Conservation (phyloP, 2,797 vertebrate species). For the Ctenopoma kingsleyae region DNA sequence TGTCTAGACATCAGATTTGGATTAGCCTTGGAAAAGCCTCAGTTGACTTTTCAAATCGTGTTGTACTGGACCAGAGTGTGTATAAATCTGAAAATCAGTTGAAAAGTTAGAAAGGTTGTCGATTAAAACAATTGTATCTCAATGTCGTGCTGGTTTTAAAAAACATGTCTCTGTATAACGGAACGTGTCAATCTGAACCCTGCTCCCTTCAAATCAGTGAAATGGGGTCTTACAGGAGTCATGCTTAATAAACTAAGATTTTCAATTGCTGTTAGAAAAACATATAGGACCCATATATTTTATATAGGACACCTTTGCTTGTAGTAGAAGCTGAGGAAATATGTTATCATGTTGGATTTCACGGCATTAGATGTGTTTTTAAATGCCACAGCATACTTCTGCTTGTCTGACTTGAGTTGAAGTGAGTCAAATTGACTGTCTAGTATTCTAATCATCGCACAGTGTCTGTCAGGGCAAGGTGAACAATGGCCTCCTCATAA, state of each 20-base stretch:
- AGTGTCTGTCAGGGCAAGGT: slow-evolving; percentile 77
- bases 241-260: neutral
- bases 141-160: no score
- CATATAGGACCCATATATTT: no score
- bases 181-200: neutral
- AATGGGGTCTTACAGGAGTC: neutral
- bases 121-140: no score
- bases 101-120: no score
- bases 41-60: no score
- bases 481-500: slow-evolving; percentile 80
- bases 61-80: no score
- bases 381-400: slow-evolving; percentile 36
- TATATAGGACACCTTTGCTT: neutral
- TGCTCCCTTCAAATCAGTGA: neutral
- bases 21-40: no score
- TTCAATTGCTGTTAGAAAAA: neutral
- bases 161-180: neutral
- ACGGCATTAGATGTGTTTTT: slow-evolving; percentile 37
- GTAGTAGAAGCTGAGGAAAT: neutral
- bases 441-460: slow-evolving; percentile 69
- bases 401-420: slow-evolving; percentile 51
- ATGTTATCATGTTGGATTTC: slow-evolving; percentile 2
- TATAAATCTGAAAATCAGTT: no score
- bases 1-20: no score
- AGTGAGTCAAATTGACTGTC: slow-evolving; percentile 66